Conservation (phyloP, 2,113 vertebrate genomes). For the Oreocharis arfaki region DNA sequence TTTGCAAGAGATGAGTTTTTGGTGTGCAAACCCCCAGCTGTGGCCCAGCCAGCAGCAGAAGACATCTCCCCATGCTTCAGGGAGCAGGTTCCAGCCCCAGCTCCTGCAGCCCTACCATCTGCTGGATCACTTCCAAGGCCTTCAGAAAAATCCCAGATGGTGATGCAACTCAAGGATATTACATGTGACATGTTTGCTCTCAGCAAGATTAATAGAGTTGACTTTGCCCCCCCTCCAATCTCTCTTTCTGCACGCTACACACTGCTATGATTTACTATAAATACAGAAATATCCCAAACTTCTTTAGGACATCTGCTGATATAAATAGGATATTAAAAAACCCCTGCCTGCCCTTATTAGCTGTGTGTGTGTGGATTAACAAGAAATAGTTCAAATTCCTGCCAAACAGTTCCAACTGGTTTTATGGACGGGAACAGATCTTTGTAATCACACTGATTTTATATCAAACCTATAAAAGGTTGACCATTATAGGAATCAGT, state of each 20-base stretch:
- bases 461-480: not conserved
- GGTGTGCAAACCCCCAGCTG: not conserved
- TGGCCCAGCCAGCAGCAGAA: conserved; percentile 16
- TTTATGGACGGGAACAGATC: not conserved
- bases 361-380: conserved; percentile 21
- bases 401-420: conserved; percentile 19
- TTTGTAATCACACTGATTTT: not conserved
- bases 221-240: not conserved
- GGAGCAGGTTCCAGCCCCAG: conserved; percentile 38
- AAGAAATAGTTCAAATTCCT: conserved; percentile 54
- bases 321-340: conserved; percentile 16
- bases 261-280: conserved; percentile 22
- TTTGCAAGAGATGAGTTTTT: not conserved
- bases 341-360: not conserved
- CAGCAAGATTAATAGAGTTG: conserved; percentile 35
- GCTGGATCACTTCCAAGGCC: conserved; percentile 19
- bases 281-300: conserved; percentile 20
- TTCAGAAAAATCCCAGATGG: conserved; percentile 26
- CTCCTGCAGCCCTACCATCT: conserved; percentile 21
- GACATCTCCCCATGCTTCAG: not conserved
- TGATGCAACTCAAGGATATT: conserved; percentile 44
- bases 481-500: not conserved
- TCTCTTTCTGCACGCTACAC: conserved; percentile 35
- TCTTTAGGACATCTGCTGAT: conserved; percentile 33
- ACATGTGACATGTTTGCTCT: conserved; percentile 37